Evolutionary conservation across 2,797 vertebrate genomes (phyloP), one percentile per base, ranked within the genome.

Genomic region (Myotis daubentonii): DNA sequence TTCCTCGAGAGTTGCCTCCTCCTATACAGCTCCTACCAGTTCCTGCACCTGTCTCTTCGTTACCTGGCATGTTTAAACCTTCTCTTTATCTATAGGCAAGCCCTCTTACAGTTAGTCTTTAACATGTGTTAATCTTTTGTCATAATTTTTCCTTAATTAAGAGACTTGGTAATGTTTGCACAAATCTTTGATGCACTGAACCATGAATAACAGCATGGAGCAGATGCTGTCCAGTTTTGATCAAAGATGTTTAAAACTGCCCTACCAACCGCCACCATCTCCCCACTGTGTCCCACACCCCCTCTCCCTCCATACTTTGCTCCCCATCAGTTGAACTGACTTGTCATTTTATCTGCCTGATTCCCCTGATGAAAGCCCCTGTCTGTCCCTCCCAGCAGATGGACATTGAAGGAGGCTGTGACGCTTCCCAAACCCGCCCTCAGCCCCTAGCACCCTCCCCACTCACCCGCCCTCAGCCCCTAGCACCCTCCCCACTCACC

Each of bases 21-120:
- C 97, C 98, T 98, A 98, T 98, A 98, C 98, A 98, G 98, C 97
- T 97, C 93, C 95, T 94, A 95, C 90, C 96, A 89, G 97, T 92
- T 96, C 98, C 96, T 98, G 98, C 98, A 98, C 98, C 98, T 15
- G 94, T 97, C 97, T 98, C 97, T 98, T 97, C 98, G 98, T 98
- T 98, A 98, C 96, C 97, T 97, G 97, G 98, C 98, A 98, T 98
- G 98, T 98, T 98, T 97, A 97, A 98, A 98, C 97, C 95, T 97
- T 98, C 98, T 98, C 98, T 98, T 98, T 98, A 96, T 97, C 97
- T 80, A 62, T 97, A 98, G 98, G 96, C 98, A 97, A 98, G 84
- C 97, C 93, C 90, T 98, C 88, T 98, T 98, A 97, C 94, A 92
- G 97, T 96, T 97, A 97, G 97, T 97, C 97, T 97, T 97, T 98